Base-by-base conservation (phyloP, 2,888 invertebrate species). In the Endomychus coccineus region DNA sequence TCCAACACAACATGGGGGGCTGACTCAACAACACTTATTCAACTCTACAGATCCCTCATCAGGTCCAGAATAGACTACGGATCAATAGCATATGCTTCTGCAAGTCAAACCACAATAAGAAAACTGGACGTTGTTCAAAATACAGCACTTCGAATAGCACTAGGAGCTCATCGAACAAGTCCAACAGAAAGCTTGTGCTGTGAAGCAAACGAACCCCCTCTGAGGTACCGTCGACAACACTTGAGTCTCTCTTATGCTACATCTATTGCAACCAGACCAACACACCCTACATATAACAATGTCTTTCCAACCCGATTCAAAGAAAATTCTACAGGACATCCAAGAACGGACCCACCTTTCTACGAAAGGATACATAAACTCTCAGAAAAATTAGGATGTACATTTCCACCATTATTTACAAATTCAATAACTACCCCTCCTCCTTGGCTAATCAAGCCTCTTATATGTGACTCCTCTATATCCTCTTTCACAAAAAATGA, bases 11-110 rank as follows among this genome's bases (percentile, higher is more conserved):
- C 22, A 9, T 32, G 23, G 32, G 22, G 15, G 11, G 13, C 32
- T 3, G 32, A 32, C 11, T 11, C 21, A 15, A 23, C 21, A 23
- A 16, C 23, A n/a, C 23, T 32, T 11, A 14, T 32, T 15, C 13
- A 11, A 10, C 21, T 32, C 3, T 32, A 33, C 15, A 14, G 25
- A 33, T 14, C 22, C 11, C 9, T 32, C 7, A 22, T 22, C 6
- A 13, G 32, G 16, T 22, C 32, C 11, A 32, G 22, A 10, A 4
- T 32, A 11, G 32, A 32, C 23, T 32, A 23, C 15, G 23, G 14
- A 9, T 13, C 22, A 2, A 23, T 23, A 3, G 14, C 23, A 22
- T 32, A 32, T n/a, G 15, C 23, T 11, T 23, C 15, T 16, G 23
- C 32, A 13, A 23, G 32, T n/a, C 21, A 32, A 22, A n/a, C 22